These are phyloP conservation scores for Brachymystax lenok DNA, from an alignment of 2,797 vertebrate genomes.

Conservation along the genomic window DNA sequence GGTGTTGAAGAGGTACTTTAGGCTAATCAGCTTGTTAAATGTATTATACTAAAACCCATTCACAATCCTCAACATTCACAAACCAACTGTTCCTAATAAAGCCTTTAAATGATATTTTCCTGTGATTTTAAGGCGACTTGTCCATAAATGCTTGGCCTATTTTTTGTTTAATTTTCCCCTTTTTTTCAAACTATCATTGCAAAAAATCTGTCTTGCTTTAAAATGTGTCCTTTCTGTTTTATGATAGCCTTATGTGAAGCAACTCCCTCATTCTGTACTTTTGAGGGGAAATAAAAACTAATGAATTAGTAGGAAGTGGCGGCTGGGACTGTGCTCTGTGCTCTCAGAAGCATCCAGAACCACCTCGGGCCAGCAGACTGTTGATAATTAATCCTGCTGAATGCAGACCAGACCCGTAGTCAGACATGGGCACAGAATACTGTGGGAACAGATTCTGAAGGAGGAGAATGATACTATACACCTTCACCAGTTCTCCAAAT, in stretches of 20 bases:
- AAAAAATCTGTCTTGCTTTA: constrained; percentile 36
- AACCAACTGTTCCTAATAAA: constrained; percentile 14
- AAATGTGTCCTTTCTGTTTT: constrained; percentile 41
- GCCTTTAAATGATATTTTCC: constrained; percentile 17
- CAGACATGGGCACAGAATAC: background rate
- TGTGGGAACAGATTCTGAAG: constrained; percentile 2
- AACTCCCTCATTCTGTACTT: constrained; percentile 29
- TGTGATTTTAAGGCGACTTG: constrained; percentile 21
- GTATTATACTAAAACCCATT: background rate
- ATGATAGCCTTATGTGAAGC: constrained; percentile 42
- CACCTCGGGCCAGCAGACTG: constrained; percentile 44
- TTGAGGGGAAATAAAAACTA: constrained; percentile 49
- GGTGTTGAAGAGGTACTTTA: background rate
- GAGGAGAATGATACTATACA: constrained; percentile 1
- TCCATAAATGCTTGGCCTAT: constrained; percentile 23
- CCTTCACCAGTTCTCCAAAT: constrained; percentile 21
- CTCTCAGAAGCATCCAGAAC: constrained; percentile 38
- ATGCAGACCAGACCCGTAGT: constrained; percentile 31
- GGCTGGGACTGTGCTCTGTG: constrained; percentile 26
- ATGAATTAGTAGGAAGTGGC: constrained; percentile 41
- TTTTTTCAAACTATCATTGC: constrained; percentile 29
- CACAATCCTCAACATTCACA: background rate
- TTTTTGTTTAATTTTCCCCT: constrained; percentile 26
- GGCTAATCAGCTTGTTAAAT: background rate
- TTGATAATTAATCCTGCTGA: constrained; percentile 50